Evolutionary conservation across 1,140 invertebrate genomes (phyloP).

Genomic region (Neodiprion lecontei): DNA sequence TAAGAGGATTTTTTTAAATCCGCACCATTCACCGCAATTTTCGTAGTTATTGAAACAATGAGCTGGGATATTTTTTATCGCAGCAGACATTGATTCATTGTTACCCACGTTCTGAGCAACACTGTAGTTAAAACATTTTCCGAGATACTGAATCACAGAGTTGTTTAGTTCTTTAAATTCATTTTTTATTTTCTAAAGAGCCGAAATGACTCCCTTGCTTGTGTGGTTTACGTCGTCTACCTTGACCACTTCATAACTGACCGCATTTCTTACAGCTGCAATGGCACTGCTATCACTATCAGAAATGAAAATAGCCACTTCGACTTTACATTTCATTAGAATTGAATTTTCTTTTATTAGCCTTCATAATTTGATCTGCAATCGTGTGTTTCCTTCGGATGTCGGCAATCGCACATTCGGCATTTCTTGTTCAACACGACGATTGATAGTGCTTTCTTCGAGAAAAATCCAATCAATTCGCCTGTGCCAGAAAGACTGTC

Average conservation of each 20-base stretch:
- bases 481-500: slow-evolving; percentile 21
- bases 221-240: slow-evolving; percentile 19
- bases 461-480: slow-evolving; percentile 15
- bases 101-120: too few species aligned
- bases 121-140: too few species aligned
- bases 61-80: too few species aligned
- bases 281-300: slow-evolving; percentile 16
- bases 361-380: slow-evolving; percentile 21
- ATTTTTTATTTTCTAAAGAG: slow-evolving; percentile 20
- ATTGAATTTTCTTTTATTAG: too few species aligned
- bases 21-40: too few species aligned
- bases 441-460: slow-evolving; percentile 23
- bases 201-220: slow-evolving; percentile 8
- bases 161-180: too few species aligned
- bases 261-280: slow-evolving; percentile 8
- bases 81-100: too few species aligned
- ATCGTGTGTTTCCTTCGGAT: slow-evolving; percentile 13
- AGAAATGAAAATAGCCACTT: background rate
- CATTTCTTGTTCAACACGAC: slow-evolving; percentile 21
- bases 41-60: too few species aligned
- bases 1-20: too few species aligned
- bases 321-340: background rate
- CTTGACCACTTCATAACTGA: slow-evolving; percentile 18
- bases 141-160: too few species aligned
- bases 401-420: slow-evolving; percentile 17